A percentile compares a stretch with the other conserved stretches of the same genome.
These are phyloP conservation scores for Hyles euphorbiae DNA, from an alignment of 1,140 invertebrate genomes.

Conservation along the genomic window DNA sequence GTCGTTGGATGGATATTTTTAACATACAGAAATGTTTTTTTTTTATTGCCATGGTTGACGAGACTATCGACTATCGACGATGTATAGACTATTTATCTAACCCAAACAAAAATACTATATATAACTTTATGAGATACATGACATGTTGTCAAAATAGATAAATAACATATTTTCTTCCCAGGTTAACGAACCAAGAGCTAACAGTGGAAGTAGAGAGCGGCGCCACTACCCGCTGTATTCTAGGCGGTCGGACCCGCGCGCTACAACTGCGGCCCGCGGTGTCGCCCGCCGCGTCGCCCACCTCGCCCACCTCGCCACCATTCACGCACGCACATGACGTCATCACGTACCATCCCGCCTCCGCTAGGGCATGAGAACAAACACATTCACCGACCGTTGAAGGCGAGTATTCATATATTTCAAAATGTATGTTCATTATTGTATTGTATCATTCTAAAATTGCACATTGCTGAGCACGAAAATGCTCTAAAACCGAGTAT, in stretches of 20 bases:
- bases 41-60: too few relatives aligned
- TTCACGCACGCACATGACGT: constrained; percentile 72
- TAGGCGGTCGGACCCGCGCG: constrained; percentile 62
- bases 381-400: background rate
- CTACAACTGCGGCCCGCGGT: constrained; percentile 48
- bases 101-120: too few relatives aligned
- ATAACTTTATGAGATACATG: too few relatives aligned
- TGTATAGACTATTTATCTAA: too few relatives aligned
- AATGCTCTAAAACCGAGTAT: too few relatives aligned
- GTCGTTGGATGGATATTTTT: too few relatives aligned
- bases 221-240: constrained; percentile 62
- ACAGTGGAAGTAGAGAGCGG: constrained; percentile 66
- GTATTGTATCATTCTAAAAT: too few relatives aligned
- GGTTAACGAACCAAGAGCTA: constrained; percentile 52
- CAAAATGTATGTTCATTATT: too few relatives aligned
- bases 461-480: too few relatives aligned
- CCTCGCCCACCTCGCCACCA: constrained; percentile 33
- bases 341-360: constrained; percentile 69
- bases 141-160: background rate
- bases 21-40: too few relatives aligned
- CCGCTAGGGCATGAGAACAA: constrained; percentile 42
- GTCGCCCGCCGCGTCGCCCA: constrained; percentile 13
- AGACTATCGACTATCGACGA: too few relatives aligned
- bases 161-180: constrained; percentile 21
- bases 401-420: too few relatives aligned